Evolutionary conservation across 2,888 invertebrate genomes (phyloP), one percentile per base, ranked within the genome.

Genomic region (Synergus itoensis): DNA sequence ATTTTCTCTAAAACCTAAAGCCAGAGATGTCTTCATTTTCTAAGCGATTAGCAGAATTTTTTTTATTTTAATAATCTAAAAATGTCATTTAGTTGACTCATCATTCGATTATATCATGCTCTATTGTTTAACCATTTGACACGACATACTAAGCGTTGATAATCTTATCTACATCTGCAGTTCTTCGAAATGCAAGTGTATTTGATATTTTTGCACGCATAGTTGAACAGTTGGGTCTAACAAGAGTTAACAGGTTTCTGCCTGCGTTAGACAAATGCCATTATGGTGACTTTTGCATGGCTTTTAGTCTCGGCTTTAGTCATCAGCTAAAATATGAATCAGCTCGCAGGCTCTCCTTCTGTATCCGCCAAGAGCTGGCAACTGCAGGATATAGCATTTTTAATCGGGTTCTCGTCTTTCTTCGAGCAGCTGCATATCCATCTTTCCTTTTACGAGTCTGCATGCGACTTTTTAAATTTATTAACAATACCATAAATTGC

Each of bases 351-450:
- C 76, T 48, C 48, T 16, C 48, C 45, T 60, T 41, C 60, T 76
- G 76, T 76, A 76, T 76, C 76, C 76, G 57, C 76, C 76, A 76
- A 62, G 28, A 28, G 28, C 60, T n/a, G 76, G 43, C 69, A 69
- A 69, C 69, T 69, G 69, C 69, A 69, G 69, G 69, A 69, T 69
- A 69, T 48, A 69, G 69, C 69, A 69, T 69, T 69, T 69, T 69
- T 69, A 69, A 69, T 69, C 69, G 48, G 28, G 48, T 69, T 69
- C 69, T 69, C 69, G 69, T 69, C 69, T 69, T 69, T 69, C 69
- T 48, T 69, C 21, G 45, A 43, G 69, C 69, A 69, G 69, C 69
- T 69, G 69, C 45, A 28, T 28, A 69, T 69, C 45, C 21, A 45
- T 45, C 45, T 69, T 69, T 8, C 45, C 48, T 36, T 69, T 21